A percentile compares a stretch with the other conserved stretches of the same genome.
Conservation (phyloP, 2,113 vertebrate species). For the Tylochromis polylepis region DNA sequence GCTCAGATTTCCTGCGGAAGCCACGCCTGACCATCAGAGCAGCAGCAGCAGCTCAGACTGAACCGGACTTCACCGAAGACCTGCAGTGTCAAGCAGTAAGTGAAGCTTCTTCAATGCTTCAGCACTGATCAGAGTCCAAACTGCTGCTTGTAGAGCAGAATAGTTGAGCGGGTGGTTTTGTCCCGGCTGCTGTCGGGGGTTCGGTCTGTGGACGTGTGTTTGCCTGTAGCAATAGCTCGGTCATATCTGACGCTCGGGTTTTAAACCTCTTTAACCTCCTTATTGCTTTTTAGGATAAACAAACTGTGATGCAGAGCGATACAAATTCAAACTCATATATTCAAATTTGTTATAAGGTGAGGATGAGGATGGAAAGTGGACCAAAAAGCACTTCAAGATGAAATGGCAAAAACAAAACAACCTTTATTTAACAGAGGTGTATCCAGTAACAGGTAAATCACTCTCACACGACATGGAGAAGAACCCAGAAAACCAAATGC, state of each 20-base stretch:
- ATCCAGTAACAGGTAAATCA: too few species aligned
- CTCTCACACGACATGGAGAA: too few species aligned
- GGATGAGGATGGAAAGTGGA: too few species aligned
- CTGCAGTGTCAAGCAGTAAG: not conserved
- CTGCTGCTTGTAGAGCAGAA: not conserved
- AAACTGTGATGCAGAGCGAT: not conserved
- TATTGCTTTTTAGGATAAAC: not conserved
- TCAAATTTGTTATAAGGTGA: not conserved
- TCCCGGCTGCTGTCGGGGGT: not conserved
- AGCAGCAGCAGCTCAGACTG: not conserved
- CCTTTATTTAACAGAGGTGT: too few species aligned
- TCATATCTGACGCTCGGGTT: not conserved
- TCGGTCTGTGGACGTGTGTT: not conserved
- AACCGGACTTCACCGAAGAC: fast-evolving
- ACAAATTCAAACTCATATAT: not conserved
- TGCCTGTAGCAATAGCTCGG: not conserved
- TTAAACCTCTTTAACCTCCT: not conserved
- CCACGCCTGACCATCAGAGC: not conserved
- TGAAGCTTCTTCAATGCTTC: not conserved
- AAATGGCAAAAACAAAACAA: not conserved
- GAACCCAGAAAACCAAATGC: too few species aligned
- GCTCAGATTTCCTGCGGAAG: not conserved
- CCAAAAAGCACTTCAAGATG: not conserved
- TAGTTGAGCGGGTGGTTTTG: not conserved
- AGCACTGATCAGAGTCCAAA: not conserved